These are phyloP conservation scores for Drosophila colorata DNA, from an alignment of 2,888 invertebrate species.

Conservation along the genomic window DNA sequence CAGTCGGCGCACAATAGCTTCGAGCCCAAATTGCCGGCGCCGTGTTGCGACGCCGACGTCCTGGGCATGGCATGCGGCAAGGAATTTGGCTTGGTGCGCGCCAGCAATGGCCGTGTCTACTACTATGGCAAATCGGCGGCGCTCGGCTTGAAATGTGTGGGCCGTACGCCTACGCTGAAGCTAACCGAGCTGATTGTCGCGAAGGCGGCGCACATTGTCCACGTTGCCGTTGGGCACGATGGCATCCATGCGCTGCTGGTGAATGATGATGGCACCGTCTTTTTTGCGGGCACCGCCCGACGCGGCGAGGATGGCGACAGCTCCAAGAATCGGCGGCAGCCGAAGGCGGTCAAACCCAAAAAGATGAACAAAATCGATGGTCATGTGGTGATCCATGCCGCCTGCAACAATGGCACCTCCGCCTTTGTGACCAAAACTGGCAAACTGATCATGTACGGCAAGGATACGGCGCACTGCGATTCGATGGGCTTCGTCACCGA, in stretches of 20 bases:
- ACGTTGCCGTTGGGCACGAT: conserved; percentile 96
- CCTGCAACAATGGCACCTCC: conserved; percentile 97
- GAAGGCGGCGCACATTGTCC: conserved; percentile 90
- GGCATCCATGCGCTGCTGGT: conserved; percentile 95
- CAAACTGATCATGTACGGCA: conserved; percentile 96
- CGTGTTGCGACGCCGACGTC: conserved; percentile 91
- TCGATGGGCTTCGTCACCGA: conserved; percentile 90
- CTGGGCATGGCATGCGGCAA: conserved; percentile 93
- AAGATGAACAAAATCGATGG: conserved; percentile 96
- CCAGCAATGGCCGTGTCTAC: conserved; percentile 94
- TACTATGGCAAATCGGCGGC: conserved; percentile 95
- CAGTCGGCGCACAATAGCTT: conserved; percentile 87
- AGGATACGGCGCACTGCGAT: conserved; percentile 95
- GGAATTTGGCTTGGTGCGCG: conserved; percentile 94
- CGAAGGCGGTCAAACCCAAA: conserved; percentile 96
- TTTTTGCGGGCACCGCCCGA: conserved; percentile 94
- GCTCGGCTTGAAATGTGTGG: conserved; percentile 91
- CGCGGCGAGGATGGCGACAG: conserved; percentile 97
- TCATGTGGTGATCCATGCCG: conserved; percentile 92
- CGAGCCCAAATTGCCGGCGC: conserved; percentile 86
- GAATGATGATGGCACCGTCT: conserved; percentile 96
- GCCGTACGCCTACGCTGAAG: conserved; percentile 84
- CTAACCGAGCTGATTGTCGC: conserved; percentile 87
- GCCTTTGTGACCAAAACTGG: conserved; percentile 96
- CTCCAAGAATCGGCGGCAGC: conserved; percentile 91